Evolutionary conservation across 2,888 invertebrate species (phyloP), one percentile per base, ranked within the genome.

Genomic region (Volucella inanis): DNA sequence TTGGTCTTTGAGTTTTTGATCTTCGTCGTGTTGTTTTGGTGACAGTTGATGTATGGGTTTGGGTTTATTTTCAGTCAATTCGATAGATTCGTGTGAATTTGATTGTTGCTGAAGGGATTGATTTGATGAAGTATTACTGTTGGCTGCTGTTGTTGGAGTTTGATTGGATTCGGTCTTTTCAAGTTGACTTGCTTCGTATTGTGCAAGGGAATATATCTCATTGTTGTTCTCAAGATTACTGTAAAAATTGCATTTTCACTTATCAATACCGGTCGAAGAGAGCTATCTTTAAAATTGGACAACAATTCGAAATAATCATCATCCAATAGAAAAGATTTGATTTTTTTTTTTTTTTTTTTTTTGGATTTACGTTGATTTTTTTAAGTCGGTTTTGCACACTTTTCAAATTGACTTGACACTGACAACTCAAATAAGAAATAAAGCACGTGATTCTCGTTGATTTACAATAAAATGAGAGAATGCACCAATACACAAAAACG

Each of bases 161-260:
- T 3, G 31, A 71, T 52, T 82, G 47, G 77, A 72, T 68, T 87
- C 85, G 71, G 64, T 84, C 71, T 87, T 88, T 82, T 88, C 87
- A 64, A 89, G 81, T 88, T 90, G 88, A 88, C 89, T 90, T 90
- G 92, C 92, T 89, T 92, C 92, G 90, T 91, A 90, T 90, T 92
- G 92, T 88, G 90, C 91, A 90, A 91, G 90, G 88, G 92, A 92
- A 89, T 92, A 92, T 88, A 92, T 92, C 90, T 92, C 92, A 92
- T 92, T 89, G 90, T 91, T 90, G 89, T 92, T 92, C 89, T 92
- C 92, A 90, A 92, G 90, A 89, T 92, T 91, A 91, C 92, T 92
- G 91, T 85, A 92, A 91, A 88, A 89, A 89, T 88, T 88, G 38
- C 15, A 49, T 77, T 80, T 55, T 65, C 72, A 79, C 79, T 72